Conservation (phyloP, 2,888 invertebrate species). For the Leptinotarsa rubiginosa region DNA sequence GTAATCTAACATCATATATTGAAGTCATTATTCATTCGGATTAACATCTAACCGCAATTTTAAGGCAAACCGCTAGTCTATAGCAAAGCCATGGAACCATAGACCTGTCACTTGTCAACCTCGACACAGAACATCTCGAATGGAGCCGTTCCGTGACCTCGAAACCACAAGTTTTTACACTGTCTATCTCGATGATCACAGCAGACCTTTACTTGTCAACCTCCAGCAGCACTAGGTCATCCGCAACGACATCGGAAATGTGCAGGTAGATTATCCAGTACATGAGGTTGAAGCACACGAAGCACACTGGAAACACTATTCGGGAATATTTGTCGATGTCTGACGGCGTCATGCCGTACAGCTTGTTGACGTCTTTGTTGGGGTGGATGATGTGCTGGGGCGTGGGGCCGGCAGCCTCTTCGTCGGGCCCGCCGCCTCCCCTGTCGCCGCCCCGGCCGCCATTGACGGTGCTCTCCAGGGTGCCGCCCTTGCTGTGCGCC, state of each 20-base stretch:
- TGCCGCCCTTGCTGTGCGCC: conserved; percentile 92
- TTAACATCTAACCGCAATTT: not conserved
- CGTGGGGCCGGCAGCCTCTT: conserved; percentile 75
- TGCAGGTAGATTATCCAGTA: conserved; percentile 98
- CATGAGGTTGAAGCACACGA: conserved; percentile 98
- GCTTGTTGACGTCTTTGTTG: conserved; percentile 92
- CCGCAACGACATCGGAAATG: conserved; percentile 95
- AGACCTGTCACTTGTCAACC: conserved; percentile 3
- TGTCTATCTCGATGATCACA: conserved; percentile 1
- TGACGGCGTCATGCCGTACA: conserved; percentile 93
- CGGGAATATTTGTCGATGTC: conserved; percentile 99
- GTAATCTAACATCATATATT: too few species aligned
- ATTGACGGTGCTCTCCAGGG: conserved; percentile 91
- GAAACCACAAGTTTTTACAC: conserved; percentile 23
- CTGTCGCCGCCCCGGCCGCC: conserved; percentile 78
- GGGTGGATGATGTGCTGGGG: conserved; percentile 86
- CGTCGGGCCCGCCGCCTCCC: conserved; percentile 74
- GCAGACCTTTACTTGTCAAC: conserved; percentile 72
- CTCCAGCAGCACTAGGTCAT: conserved; percentile 87
- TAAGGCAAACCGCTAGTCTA: not conserved
- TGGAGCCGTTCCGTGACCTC: not conserved
- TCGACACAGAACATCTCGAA: not conserved
- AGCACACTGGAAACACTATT: conserved; percentile 97
- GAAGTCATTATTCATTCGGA: too few species aligned
- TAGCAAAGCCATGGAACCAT: not conserved